A percentile compares a stretch with the other conserved stretches of the same genome.
phyloP scores from a whole-genome alignment of 2,113 vertebrate species.

The Vulpes ferrilata region DNA sequence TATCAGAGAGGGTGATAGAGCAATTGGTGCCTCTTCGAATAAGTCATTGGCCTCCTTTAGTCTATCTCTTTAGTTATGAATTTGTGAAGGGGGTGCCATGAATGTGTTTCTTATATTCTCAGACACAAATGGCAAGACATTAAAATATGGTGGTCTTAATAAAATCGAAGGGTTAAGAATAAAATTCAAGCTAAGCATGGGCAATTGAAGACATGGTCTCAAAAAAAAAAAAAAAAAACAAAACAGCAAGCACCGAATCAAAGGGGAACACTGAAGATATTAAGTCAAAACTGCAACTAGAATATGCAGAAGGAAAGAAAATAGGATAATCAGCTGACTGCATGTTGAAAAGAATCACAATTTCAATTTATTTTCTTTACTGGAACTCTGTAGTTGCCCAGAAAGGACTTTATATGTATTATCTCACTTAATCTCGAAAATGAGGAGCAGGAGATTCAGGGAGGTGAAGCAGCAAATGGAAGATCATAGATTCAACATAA shows the following conservation, averaged over 20 bases:
- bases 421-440: background rate
- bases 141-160: background rate
- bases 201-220: background rate
- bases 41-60: background rate
- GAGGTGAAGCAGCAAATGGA: background rate
- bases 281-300: conserved; percentile 10
- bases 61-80: background rate
- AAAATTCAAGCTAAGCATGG: conserved; percentile 25
- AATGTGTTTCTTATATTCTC: background rate
- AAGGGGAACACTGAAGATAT: background rate
- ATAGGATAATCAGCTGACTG: background rate
- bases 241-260: background rate
- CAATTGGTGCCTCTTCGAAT: conserved; percentile 49
- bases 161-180: conserved; percentile 16
- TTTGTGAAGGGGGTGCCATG: conserved; percentile 25
- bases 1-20: conserved; percentile 21
- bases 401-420: background rate
- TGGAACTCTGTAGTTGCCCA: background rate
- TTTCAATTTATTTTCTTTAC: background rate
- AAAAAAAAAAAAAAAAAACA: background rate
- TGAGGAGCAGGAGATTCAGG: background rate
- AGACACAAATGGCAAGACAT: background rate
- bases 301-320: background rate
- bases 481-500: background rate
- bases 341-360: background rate